These are phyloP conservation scores for Falco rusticolus DNA, from an alignment of 2,797 vertebrate species.

Conservation along the genomic window DNA sequence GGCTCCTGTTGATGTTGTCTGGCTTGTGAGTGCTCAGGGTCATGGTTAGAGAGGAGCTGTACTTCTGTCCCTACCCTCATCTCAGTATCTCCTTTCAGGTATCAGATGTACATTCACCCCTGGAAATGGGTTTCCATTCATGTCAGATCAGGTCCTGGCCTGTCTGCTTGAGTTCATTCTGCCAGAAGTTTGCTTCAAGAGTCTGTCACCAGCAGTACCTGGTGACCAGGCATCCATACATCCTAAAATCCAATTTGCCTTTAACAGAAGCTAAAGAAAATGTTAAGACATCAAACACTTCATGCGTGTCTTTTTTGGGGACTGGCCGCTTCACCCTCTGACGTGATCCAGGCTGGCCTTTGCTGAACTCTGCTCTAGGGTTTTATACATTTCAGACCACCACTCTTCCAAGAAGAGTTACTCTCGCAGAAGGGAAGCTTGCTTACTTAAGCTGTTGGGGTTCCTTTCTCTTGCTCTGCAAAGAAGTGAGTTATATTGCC, in stretches of 20 bases:
- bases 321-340: not conserved
- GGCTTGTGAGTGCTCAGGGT: not conserved
- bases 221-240: not conserved
- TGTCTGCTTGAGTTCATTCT: not conserved
- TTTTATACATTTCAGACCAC: not conserved
- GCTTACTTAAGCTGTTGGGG: not conserved
- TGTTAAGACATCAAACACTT: not conserved
- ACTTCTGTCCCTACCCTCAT: not conserved
- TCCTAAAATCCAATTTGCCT: not conserved
- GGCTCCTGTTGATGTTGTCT: not conserved
- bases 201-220: not conserved
- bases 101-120: not conserved
- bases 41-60: not conserved
- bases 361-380: not conserved
- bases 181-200: not conserved
- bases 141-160: not conserved
- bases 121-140: not conserved
- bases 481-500: not conserved
- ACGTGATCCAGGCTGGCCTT: not conserved
- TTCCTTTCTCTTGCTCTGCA: not conserved
- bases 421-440: not conserved
- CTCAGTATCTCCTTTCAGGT: slow-evolving; percentile 25
- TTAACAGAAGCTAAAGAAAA: not conserved
- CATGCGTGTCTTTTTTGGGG: not conserved
- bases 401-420: not conserved